These are phyloP conservation scores for Protonemura montana DNA, from an alignment of 2,888 invertebrate species.

Conservation along the genomic window DNA sequence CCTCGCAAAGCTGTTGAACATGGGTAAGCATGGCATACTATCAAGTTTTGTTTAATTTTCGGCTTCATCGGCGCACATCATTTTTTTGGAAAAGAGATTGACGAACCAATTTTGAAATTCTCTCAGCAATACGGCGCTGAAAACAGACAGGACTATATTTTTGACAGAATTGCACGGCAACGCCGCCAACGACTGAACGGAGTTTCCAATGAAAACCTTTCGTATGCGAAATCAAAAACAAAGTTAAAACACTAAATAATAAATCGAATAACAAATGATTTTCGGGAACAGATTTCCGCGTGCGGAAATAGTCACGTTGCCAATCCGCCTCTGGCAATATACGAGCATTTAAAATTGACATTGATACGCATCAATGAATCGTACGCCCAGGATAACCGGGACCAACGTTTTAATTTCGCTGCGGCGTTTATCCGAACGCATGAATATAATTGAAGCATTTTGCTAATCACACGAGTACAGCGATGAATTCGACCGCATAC, in stretches of 20 bases:
- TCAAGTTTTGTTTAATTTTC: not conserved
- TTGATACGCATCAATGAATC: not conserved
- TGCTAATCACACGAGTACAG: not conserved
- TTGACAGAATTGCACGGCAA: too few relatives aligned
- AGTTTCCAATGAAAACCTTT: not conserved
- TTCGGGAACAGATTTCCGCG: not conserved
- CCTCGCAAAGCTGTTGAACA: not conserved
- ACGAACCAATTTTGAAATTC: not conserved
- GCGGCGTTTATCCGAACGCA: not conserved
- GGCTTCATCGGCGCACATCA: not conserved
- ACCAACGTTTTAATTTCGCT: not conserved
- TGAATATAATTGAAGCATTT: not conserved
- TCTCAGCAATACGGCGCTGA: not conserved
- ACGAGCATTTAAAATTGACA: not conserved
- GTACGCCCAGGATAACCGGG: not conserved
- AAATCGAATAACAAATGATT: not conserved
- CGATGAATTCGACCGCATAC: too few relatives aligned
- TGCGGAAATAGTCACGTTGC: not conserved
- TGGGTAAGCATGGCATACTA: not conserved
- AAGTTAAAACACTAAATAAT: not conserved
- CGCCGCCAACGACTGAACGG: not conserved
- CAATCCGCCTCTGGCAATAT: not conserved
- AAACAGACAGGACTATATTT: not conserved
- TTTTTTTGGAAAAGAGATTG: not conserved
- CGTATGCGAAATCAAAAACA: not conserved